A percentile compares a stretch with the other conserved stretches of the same genome.
phyloP scores from a whole-genome alignment of 2,113 vertebrate species.

The Ophthalmolycus amberensis region DNA sequence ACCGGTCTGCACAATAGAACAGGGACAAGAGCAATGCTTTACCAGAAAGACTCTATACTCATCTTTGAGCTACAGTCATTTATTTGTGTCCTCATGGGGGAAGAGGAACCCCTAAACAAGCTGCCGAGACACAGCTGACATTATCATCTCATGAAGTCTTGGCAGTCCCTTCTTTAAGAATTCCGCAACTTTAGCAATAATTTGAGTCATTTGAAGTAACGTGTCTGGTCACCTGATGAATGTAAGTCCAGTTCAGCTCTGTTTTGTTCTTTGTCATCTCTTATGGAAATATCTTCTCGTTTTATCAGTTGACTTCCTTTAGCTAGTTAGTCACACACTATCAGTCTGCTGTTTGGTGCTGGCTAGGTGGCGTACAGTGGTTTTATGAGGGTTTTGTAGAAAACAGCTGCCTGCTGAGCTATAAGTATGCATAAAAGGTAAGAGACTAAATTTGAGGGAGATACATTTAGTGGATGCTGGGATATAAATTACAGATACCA shows the following conservation, averaged over 20 bases:
- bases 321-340: background rate
- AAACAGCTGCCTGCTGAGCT: background rate
- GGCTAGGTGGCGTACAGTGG: background rate
- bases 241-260: background rate
- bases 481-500: background rate
- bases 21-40: constrained; percentile 8
- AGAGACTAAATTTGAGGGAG: background rate
- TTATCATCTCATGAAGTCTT: background rate
- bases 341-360: background rate
- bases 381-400: background rate
- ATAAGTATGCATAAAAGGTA: background rate
- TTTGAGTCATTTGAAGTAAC: background rate
- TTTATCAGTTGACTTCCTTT: background rate
- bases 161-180: background rate
- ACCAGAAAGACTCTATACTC: background rate
- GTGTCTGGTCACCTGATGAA: background rate
- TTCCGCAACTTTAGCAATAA: background rate
- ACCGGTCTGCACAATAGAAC: constrained; percentile 12
- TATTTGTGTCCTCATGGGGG: background rate
- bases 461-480: background rate
- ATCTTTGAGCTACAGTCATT: background rate
- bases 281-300: background rate
- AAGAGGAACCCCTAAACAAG: constrained; percentile 1
- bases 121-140: background rate
- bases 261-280: background rate